These are phyloP conservation scores for Microcebus ravelobensis DNA, from an alignment of 2,113 vertebrate genomes.

Conservation along the genomic window DNA sequence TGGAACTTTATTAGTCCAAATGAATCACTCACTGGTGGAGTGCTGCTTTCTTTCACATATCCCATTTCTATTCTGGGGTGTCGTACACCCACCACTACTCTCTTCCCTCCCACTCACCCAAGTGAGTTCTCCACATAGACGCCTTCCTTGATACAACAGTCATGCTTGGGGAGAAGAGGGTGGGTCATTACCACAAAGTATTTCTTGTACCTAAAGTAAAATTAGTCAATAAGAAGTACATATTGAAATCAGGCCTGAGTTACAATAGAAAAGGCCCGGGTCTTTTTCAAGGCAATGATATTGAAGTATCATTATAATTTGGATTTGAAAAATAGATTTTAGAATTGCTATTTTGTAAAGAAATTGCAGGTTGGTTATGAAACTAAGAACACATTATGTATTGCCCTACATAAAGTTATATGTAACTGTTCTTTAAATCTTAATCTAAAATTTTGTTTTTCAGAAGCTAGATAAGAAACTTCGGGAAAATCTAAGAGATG, in stretches of 20 bases:
- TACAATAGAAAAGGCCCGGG: neutral
- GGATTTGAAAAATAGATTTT: neutral
- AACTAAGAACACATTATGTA: constrained; percentile 9
- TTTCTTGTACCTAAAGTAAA: neutral
- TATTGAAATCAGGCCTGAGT: neutral
- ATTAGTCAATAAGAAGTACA: neutral
- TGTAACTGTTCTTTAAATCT: constrained; percentile 59
- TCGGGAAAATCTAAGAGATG: constrained; percentile 97
- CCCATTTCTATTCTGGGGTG: neutral
- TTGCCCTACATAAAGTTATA: neutral
- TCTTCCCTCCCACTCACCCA: neutral
- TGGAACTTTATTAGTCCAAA: neutral
- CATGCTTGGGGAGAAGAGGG: neutral
- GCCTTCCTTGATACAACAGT: neutral
- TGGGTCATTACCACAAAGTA: neutral
- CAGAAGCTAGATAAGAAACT: constrained; percentile 99
- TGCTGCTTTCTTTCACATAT: neutral
- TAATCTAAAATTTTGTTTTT: constrained; percentile 64
- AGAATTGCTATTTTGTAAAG: constrained; percentile 25
- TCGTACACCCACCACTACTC: neutral
- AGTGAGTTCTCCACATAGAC: neutral
- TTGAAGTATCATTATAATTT: neutral
- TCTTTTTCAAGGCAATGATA: constrained; percentile 17
- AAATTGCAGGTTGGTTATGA: constrained; percentile 24
- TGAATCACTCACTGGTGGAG: neutral